These are phyloP conservation scores for Tangachromis dhanisi DNA, from an alignment of 2,113 vertebrate species.

Conservation along the genomic window DNA sequence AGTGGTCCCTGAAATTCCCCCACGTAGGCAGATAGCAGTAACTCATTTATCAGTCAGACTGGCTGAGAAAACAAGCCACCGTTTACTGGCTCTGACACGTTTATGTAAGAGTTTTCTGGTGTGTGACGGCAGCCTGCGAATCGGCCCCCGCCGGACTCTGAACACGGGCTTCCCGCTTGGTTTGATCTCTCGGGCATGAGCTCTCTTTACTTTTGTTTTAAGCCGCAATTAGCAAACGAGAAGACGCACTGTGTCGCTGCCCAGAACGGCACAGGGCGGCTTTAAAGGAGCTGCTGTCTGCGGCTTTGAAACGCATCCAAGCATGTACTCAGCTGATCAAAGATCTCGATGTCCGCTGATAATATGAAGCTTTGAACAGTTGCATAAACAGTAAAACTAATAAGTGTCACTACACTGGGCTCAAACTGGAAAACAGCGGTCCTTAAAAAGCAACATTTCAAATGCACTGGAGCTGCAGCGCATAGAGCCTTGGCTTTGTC, in stretches of 20 bases:
- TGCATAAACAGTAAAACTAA: background rate
- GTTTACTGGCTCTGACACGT: background rate
- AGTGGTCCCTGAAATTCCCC: background rate
- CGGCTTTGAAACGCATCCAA: background rate
- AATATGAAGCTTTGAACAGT: background rate
- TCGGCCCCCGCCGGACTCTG: background rate
- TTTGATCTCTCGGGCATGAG: slow-evolving; percentile 33
- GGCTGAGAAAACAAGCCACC: slow-evolving; percentile 10
- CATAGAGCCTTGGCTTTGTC: background rate
- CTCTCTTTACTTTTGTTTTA: slow-evolving; percentile 20
- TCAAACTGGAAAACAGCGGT: background rate
- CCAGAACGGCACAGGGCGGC: background rate
- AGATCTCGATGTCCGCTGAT: background rate
- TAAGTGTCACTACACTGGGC: background rate
- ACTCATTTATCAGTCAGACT: background rate
- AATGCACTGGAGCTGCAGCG: background rate
- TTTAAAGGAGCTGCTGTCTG: background rate
- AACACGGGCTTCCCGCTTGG: background rate
- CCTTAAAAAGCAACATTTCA: background rate
- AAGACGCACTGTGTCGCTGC: background rate
- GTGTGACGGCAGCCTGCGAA: slow-evolving; percentile 5
- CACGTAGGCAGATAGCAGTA: background rate
- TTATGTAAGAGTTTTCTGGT: slow-evolving; percentile 46
- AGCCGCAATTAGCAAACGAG: slow-evolving; percentile 41
- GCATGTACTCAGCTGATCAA: slow-evolving; percentile 1